Evolutionary conservation across 1,140 invertebrate genomes (phyloP).

Genomic region (Meloidogyne floridensis): DNA sequence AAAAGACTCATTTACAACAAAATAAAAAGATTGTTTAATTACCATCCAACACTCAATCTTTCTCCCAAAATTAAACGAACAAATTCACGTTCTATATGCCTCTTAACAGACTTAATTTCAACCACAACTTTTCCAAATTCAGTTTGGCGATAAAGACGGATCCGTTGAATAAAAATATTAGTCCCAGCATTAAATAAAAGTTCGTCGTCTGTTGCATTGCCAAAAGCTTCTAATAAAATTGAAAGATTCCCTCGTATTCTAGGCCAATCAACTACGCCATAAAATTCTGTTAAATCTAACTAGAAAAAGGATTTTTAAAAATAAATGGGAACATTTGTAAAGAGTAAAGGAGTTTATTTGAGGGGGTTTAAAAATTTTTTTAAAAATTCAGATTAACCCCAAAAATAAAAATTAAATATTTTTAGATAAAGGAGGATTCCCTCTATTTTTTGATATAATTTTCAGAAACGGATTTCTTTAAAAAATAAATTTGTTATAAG

Average conservation of each 20-base stretch:
- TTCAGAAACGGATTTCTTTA: no score
- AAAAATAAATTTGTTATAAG: no score
- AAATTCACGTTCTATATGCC: constrained; percentile 27
- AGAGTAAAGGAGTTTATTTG: no score
- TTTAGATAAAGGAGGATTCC: no score
- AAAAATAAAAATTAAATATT: no score
- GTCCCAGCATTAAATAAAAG: constrained; percentile 60
- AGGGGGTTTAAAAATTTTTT: not conserved
- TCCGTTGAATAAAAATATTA: constrained; percentile 61
- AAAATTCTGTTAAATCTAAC: constrained; percentile 62
- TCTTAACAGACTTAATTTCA: constrained; percentile 21
- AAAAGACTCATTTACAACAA: not conserved
- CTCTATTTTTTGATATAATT: no score
- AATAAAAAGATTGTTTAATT: constrained; percentile 30
- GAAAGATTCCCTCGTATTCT: constrained; percentile 57
- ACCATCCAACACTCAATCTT: constrained; percentile 25
- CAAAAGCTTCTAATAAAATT: constrained; percentile 62
- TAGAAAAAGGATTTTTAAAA: constrained; percentile 34
- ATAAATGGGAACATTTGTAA: not conserved
- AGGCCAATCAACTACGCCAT: constrained; percentile 28
- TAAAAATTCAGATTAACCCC: constrained; percentile 13
- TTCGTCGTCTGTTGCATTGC: constrained; percentile 57
- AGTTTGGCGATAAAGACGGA: constrained; percentile 31
- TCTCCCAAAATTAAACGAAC: constrained; percentile 21
- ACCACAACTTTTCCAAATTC: constrained; percentile 14